Evolutionary conservation across 2,888 invertebrate species (phyloP), one percentile per base, ranked within the genome.

Genomic region (Cataglyphis altisquamis): DNA sequence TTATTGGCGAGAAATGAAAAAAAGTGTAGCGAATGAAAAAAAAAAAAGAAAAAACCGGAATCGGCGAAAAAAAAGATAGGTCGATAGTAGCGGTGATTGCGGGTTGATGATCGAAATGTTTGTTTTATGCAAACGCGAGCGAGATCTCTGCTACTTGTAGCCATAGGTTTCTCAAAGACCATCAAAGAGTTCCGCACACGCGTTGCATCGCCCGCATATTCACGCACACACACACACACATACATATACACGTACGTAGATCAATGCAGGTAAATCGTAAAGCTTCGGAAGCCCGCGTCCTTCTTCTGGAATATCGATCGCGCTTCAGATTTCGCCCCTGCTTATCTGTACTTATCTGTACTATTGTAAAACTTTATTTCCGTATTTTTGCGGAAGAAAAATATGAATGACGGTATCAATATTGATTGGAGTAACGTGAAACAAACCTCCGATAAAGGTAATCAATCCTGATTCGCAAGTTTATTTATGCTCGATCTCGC

Each of bases 111-210:
- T 82, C 85, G 84, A 80, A 86, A 89, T 80, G 88, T 86, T 91
- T 90, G 87, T 90, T 92, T 89, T 89, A 92, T 92, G 91, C 91
- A 91, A 92, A 92, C 90, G 87, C 86, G 80, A 81, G 82, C 87
- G 88, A 90, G 90, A 91, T 90, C 88, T 86, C 87, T 86, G 87
- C 89, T 90, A 87, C 89, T 90, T 87, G 81, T 87, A 88, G 87
- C 90, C 86, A 88, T 87, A 88, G 88, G 90, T 90, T 92, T 91
- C 88, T 91, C 90, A 89, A 87, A 84, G 87, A 73, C 88, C 90
- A 89, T 87, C n/a, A n/a, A 48, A 48, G 18, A 48, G 2, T 48
- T 89, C 86, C 85, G 89, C 80, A 52, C 57, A 70, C 83, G 75
- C 84, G 82, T 84, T 82, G 41, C 72, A 41, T 18, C 63, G 62